Evolutionary conservation across 37 sponge, comb jelly and placozoan species (phyloP), one percentile per base, ranked within the genome.

Genomic region (Crambe crambe): DNA sequence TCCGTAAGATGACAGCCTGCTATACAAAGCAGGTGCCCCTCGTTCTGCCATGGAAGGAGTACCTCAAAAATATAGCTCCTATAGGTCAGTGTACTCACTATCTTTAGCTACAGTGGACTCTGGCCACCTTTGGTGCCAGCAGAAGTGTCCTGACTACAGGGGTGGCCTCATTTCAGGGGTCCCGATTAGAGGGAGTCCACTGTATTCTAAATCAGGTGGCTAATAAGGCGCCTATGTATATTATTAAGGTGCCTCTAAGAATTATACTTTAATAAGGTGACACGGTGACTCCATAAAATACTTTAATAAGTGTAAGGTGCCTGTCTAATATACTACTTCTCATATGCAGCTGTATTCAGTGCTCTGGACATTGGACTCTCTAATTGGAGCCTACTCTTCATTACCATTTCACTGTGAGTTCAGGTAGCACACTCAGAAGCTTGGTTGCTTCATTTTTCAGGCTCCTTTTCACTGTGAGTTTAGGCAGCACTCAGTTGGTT

Each of bases 331-430:
- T 6, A 47, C 51, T 47, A 12, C 12, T 12, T 15, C 51, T 47
- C 51, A 15, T 12, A 47, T 47, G 12, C 51, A 94, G 97, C 92
- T 42, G 40, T 96, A 0, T 61, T 91, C 38, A 91, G 95, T 66
- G 86, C 95, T 21, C 82, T 95, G 38, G 99, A 98, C 66, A 93
- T 98, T 40, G 99, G 95, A 0, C 82, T 98, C 30, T 96, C 97
- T 30, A 98, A 98, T 63, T 98, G 97, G 99, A 95, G 99, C 56
- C 76, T 98, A 10, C 62, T 93, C 63, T 98, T 79, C 84, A 98
- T 98, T 42, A 98, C 94, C 26, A 84, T 96, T 5, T 86, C 99
- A 32, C 81, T 98, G 96, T 95, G 59, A 84, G 95, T 93, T 10
- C 15, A 60, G 6, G 15, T 51, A n/a, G n/a, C n/a, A n/a, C n/a